Evolutionary conservation across 2,888 invertebrate species (phyloP).

Genomic region (Meta bourneti): DNA sequence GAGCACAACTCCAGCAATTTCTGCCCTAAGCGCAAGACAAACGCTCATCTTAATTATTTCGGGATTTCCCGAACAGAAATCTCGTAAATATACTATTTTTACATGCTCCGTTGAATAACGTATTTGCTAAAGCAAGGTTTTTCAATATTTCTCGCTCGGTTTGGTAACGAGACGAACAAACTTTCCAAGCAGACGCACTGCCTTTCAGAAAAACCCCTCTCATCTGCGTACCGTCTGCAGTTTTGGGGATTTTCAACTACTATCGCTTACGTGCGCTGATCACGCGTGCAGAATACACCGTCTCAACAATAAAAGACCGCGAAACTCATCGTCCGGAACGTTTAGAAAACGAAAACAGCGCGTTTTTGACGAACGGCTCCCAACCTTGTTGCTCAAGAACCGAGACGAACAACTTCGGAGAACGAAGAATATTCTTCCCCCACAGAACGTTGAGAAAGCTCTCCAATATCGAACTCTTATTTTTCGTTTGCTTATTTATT

Average conservation of each 20-base stretch:
- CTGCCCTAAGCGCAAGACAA: too few relatives aligned
- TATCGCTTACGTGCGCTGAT: constrained; percentile 29
- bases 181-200: constrained; percentile 15
- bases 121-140: not conserved
- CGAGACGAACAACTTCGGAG: constrained; percentile 5
- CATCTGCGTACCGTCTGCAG: constrained; percentile 7
- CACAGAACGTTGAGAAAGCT: not conserved
- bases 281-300: constrained; percentile 34
- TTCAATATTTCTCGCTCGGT: constrained; percentile 9
- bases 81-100: not conserved
- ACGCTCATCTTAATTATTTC: not conserved
- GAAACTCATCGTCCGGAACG: constrained; percentile 45
- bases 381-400: constrained; percentile 39
- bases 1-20: too few relatives aligned
- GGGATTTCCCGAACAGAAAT: not conserved
- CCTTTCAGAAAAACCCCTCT: not conserved
- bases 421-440: constrained; percentile 3
- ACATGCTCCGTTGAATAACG: not conserved
- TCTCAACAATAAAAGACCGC: constrained; percentile 1
- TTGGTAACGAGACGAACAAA: not conserved
- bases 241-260: constrained; percentile 25
- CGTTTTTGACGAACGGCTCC: not conserved
- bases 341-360: constrained; percentile 58
- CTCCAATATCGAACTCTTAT: not conserved
- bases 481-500: constrained; percentile 1